These are phyloP conservation scores for Drosophila tani DNA, from an alignment of 1,140 invertebrate genomes.

Conservation along the genomic window DNA sequence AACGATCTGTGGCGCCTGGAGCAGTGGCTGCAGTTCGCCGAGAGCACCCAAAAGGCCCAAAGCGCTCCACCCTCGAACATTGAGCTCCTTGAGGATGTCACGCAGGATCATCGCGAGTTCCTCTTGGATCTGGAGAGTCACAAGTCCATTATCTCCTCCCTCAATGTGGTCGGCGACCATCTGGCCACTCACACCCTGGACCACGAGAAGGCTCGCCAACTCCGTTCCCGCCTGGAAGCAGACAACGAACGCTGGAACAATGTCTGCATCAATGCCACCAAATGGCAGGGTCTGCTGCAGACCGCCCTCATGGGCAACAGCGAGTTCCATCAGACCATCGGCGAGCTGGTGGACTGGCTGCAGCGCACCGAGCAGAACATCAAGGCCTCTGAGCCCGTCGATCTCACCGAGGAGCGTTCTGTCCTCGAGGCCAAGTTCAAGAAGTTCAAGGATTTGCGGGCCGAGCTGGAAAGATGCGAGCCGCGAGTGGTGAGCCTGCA, in stretches of 20 bases:
- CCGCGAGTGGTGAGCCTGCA: conserved; percentile 93
- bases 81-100: conserved; percentile 93
- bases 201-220: conserved; percentile 87
- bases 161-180: conserved; percentile 94
- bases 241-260: conserved; percentile 93
- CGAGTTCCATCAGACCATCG: conserved; percentile 93
- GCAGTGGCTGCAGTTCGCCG: conserved; percentile 95
- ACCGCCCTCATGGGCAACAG: conserved; percentile 92
- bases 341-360: conserved; percentile 92
- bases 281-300: conserved; percentile 92
- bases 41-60: conserved; percentile 91
- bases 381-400: conserved; percentile 92
- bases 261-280: conserved; percentile 90
- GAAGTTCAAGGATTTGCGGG: conserved; percentile 92
- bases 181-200: conserved; percentile 91
- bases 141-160: conserved; percentile 92
- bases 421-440: conserved; percentile 91
- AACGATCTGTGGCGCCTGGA: conserved; percentile 95
- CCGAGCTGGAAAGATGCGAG: conserved; percentile 93
- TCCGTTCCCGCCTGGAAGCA: conserved; percentile 88
- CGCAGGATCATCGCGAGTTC: conserved; percentile 93
- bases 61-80: conserved; percentile 90
- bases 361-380: conserved; percentile 91
- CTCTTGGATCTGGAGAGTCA: conserved; percentile 95
- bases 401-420: conserved; percentile 89